Base-by-base conservation (phyloP, 64 coral and sea anemone species). In the Porites lutea region DNA sequence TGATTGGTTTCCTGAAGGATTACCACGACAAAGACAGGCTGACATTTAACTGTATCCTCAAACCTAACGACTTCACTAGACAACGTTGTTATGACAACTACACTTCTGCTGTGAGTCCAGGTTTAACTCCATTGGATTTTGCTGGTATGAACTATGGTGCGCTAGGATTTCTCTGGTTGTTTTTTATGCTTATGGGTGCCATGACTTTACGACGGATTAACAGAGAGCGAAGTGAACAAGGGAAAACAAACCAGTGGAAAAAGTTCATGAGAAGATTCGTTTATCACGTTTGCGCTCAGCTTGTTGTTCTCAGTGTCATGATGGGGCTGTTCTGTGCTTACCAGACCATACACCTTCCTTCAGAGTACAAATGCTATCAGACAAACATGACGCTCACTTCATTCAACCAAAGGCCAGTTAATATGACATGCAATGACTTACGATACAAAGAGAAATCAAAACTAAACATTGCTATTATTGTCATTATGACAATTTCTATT, bases 11-110 rank as follows among this genome's bases (percentile, higher is more conserved):
- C 11, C 22, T 79, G 53, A 60, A 61, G 77, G 55, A 79, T 5
- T 79, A 79, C 55, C 77, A 59, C 6, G 77, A 79, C 53, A 79
- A 79, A 13, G 77, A 79, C 55, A 79, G 77, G 21, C 22, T 79
- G 8, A 79, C 77, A 7, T 79, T 79, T 21, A 79, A 62, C 12
- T 79, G 77, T 79, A 8, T 0, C 4, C 77, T 53, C 21, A 79
- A 58, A 53, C 77, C 77, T 27, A 59, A 11, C 53, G 77, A 79
- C 19, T 58, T 22, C 52, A 60, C 11, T 12, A 79, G 55, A 79
- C 77, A 79, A 79, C 77, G 18, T 22, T 79, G 77, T 4, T 79
- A 79, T 79, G 20, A 60, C 8, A 4, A 14, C 60, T 79, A 79
- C 53, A 20, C 13, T 15, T 79, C 77, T 60, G 18, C 53, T 44